Conservation (phyloP, 2,113 vertebrate genomes). For the Paramormyrops kingsleyae region DNA sequence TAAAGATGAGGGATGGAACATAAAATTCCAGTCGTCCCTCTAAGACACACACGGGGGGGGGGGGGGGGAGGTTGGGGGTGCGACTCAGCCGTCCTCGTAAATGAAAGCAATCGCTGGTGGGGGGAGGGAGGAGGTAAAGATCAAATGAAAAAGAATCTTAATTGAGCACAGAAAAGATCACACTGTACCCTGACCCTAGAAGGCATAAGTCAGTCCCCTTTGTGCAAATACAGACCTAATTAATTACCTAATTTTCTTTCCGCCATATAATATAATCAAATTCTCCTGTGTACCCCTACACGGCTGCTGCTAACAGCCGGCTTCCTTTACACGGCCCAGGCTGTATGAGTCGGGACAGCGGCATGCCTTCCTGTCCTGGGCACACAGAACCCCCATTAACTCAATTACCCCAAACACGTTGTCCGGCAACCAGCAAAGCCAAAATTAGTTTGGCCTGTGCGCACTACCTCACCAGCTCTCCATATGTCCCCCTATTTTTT, state of each 20-base stretch:
- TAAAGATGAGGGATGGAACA: conserved; percentile 15
- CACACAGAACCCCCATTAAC: conserved; percentile 27
- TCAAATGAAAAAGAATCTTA: conserved; percentile 19
- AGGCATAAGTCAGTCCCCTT: conserved; percentile 12
- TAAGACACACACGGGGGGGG: conserved; percentile 17
- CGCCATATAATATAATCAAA: neutral
- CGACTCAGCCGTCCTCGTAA: neutral
- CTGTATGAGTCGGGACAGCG: conserved; percentile 34
- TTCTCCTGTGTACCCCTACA: conserved; percentile 3
- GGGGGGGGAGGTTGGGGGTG: neutral
- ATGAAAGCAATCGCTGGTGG: neutral
- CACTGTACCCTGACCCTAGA: conserved; percentile 15
- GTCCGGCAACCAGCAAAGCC: conserved; percentile 21
- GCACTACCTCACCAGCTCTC: conserved; percentile 23
- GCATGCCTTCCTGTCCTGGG: conserved; percentile 20
- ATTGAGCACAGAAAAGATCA: conserved; percentile 21
- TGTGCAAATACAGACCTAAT: conserved; percentile 20
- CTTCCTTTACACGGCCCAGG: conserved; percentile 30
- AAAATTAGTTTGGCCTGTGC: conserved; percentile 22
- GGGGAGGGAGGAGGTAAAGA: neutral
- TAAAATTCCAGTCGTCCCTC: conserved; percentile 8
- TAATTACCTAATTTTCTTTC: conserved; percentile 6
- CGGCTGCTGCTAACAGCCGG: neutral
- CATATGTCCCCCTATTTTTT: conserved; percentile 18
- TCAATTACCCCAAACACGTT: conserved; percentile 25